Base-by-base conservation (phyloP, 2,797 vertebrate genomes). In the Anas bernieri region DNA sequence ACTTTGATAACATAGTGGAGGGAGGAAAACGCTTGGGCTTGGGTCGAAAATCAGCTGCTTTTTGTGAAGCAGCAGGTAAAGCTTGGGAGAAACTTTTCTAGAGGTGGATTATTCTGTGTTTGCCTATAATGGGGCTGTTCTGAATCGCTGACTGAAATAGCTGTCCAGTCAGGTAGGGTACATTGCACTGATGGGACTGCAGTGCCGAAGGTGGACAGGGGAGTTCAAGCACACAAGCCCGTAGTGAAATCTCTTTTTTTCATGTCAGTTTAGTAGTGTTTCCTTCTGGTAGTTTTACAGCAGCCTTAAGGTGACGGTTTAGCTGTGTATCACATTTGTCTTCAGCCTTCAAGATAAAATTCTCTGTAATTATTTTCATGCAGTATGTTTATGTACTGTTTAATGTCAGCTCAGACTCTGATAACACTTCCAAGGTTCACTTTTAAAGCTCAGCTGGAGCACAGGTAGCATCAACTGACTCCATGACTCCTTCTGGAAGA, bases 331-430 rank as follows among this genome's bases (percentile, higher is more conserved):
- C 7, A 3, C 91, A 70, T 96, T 88, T 96, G 81, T 58, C 73
- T 89, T 93, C 58, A 9, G 7, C 82, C 59, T 96, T 95, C 87
- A 79, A 94, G 93, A 87, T 88, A 85, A 88, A 50, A 82, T 69
- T 56, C 62, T 62, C 59, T 50, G 58, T 79, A 70, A 85, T 92
- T 62, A 75, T 48, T 90, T 95, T 92, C 82, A 70, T 94, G 88
- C 90, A 77, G 78, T 79, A 50, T 85, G 91, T 97, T 97, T 92
- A 92, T 86, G 75, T 72, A 86, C 79, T 96, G 75, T 86, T 83
- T 94, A 66, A 92, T 94, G 88, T 43, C 91, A 93, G 85, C 95
- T 94, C 90, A 90, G 95, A 84, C 93, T 95, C 81, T 84, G 92
- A 90, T 96, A 95, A 94, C 76, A 52, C 91, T 94, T 91, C n/a